These are phyloP conservation scores for Nycteola revayana DNA, from an alignment of 2,888 invertebrate genomes.

Conservation along the genomic window DNA sequence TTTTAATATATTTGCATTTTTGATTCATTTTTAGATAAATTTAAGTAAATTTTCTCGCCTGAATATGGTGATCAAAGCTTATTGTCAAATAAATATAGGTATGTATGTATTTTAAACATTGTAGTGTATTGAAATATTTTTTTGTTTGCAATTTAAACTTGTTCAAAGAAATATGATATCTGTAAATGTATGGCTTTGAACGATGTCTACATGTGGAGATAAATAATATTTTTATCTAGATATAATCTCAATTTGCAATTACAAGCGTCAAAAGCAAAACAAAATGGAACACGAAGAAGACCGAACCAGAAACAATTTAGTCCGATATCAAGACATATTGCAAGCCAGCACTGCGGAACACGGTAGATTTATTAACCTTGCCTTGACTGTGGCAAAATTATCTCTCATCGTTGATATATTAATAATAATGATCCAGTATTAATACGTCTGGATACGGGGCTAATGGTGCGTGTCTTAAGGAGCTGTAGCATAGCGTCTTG, in stretches of 20 bases:
- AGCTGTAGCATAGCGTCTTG: constrained; percentile 38
- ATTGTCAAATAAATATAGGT: too few relatives aligned
- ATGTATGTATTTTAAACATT: too few relatives aligned
- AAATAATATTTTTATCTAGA: constrained; percentile 14
- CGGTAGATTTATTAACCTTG: constrained; percentile 40
- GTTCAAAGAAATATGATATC: too few relatives aligned
- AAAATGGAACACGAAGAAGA: constrained; percentile 8
- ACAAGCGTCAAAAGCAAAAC: constrained; percentile 8
- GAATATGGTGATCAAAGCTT: too few relatives aligned
- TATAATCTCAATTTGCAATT: neutral
- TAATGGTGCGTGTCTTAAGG: constrained; percentile 50
- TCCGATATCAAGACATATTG: constrained; percentile 30
- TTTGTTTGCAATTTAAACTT: too few relatives aligned
- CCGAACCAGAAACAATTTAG: constrained; percentile 20
- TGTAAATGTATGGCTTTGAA: too few relatives aligned
- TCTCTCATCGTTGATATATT: constrained; percentile 55
- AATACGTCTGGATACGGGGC: constrained; percentile 49
- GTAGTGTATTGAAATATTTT: too few relatives aligned
- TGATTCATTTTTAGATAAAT: constrained; percentile 21
- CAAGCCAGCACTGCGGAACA: constrained; percentile 33
- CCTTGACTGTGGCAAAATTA: constrained; percentile 40
- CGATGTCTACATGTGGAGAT: neutral
- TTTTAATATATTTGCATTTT: constrained; percentile 28
- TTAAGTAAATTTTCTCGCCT: too few relatives aligned
- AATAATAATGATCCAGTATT: constrained; percentile 59